Evolutionary conservation across 1,140 invertebrate genomes (phyloP).

Genomic region (Araneus ventricosus): DNA sequence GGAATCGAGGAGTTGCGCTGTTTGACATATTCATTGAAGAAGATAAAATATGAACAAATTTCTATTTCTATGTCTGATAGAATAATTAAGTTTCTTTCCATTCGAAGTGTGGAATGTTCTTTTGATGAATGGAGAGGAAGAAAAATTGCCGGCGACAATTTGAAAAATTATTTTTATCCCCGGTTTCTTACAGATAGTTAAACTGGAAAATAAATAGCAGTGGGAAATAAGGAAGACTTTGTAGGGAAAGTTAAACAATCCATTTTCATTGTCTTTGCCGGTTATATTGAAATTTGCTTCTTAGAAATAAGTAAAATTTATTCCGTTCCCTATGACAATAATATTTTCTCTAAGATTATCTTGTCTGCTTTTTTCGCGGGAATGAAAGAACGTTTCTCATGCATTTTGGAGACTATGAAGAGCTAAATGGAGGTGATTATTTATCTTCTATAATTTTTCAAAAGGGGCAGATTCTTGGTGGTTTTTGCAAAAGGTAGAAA

Average conservation of each 20-base stretch:
- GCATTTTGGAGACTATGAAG: too few relatives aligned
- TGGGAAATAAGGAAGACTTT: not conserved
- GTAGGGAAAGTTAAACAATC: constrained; percentile 1
- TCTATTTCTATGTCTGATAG: not conserved
- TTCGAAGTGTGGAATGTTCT: not conserved
- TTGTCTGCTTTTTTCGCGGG: not conserved
- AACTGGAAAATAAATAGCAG: not conserved
- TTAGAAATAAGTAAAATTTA: not conserved
- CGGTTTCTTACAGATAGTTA: not conserved
- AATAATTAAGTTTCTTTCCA: not conserved
- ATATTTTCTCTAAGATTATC: not conserved
- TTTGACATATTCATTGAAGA: not conserved
- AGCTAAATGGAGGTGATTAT: too few relatives aligned
- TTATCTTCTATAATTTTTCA: too few relatives aligned
- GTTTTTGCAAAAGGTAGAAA: too few relatives aligned
- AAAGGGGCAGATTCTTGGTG: too few relatives aligned
- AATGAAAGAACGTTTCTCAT: too few relatives aligned
- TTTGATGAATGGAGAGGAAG: not conserved
- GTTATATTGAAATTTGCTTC: not conserved
- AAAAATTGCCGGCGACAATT: not conserved
- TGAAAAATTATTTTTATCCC: not conserved
- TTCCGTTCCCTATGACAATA: not conserved
- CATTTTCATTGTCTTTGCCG: not conserved
- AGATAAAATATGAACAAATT: not conserved
- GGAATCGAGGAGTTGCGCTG: not conserved